Conservation (phyloP, 2,113 vertebrate genomes). For the Uropsilus gracilis region DNA sequence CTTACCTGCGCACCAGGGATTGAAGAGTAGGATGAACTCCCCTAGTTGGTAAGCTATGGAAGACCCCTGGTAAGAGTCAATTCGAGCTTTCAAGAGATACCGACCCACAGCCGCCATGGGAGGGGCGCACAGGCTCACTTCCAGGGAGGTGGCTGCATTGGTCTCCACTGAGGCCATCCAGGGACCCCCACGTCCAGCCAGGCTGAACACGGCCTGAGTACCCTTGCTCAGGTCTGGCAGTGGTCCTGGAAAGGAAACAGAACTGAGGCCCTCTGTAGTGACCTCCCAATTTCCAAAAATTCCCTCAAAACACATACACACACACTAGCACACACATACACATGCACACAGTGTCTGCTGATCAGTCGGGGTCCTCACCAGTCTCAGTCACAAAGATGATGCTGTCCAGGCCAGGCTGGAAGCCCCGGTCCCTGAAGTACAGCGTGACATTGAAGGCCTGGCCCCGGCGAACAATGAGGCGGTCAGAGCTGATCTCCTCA, state of each 20-base stretch:
- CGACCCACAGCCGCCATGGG: constrained; percentile 86
- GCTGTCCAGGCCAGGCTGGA: constrained; percentile 74
- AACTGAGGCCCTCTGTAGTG: not conserved
- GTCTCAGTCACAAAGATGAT: constrained; percentile 83
- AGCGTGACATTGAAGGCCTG: constrained; percentile 88
- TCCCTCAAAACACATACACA: not conserved
- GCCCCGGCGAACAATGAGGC: constrained; percentile 88
- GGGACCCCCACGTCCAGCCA: constrained; percentile 67
- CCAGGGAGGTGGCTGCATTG: constrained; percentile 35
- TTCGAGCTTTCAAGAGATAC: constrained; percentile 85
- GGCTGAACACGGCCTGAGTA: constrained; percentile 88
- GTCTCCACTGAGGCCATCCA: constrained; percentile 71
- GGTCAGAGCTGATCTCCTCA: constrained; percentile 81
- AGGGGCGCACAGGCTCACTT: constrained; percentile 81
- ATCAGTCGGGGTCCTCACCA: constrained; percentile 77
- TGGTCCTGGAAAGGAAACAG: constrained; percentile 74
- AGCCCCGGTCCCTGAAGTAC: constrained; percentile 76
- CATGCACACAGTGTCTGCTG: not conserved
- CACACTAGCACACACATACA: not conserved
- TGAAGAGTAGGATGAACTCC: constrained; percentile 90
- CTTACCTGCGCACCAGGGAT: constrained; percentile 93
- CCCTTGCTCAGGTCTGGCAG: constrained; percentile 86
- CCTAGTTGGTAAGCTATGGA: constrained; percentile 75
- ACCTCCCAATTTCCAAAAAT: not conserved
- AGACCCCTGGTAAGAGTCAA: constrained; percentile 82